phyloP scores from a whole-genome alignment of 2,888 invertebrate species.

The Ornithoptera priamus region DNA sequence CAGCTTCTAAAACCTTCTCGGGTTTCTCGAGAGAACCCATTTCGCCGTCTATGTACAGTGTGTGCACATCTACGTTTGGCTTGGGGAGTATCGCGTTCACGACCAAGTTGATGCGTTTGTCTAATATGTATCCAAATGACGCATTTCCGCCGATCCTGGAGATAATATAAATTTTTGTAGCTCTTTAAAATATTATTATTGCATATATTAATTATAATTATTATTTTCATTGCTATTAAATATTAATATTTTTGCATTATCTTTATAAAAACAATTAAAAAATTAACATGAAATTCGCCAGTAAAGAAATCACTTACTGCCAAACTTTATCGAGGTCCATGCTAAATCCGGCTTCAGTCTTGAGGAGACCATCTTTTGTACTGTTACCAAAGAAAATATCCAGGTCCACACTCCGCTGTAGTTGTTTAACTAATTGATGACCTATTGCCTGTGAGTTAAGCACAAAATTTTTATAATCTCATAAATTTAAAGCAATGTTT shows the following conservation, averaged over 20 bases:
- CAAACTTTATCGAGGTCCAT: conserved; percentile 73
- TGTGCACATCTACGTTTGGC: conserved; percentile 83
- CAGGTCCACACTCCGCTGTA: conserved; percentile 66
- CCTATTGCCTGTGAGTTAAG: conserved; percentile 60
- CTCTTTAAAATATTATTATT: too few relatives aligned
- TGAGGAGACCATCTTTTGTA: conserved; percentile 51
- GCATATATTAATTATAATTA: too few relatives aligned
- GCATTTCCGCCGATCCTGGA: conserved; percentile 79
- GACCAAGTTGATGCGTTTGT: conserved; percentile 74
- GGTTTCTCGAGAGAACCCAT: conserved; percentile 58
- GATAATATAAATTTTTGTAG: neutral
- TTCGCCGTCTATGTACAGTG: conserved; percentile 72
- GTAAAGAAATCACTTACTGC: conserved; percentile 54
- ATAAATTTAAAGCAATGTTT: neutral
- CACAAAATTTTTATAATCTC: neutral
- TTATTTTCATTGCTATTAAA: too few relatives aligned
- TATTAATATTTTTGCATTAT: too few relatives aligned
- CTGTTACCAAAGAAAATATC: conserved; percentile 72
- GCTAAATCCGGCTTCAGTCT: conserved; percentile 68
- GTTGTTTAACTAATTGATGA: conserved; percentile 58
- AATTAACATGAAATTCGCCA: too few relatives aligned
- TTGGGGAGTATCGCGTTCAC: conserved; percentile 81
- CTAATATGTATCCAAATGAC: conserved; percentile 72
- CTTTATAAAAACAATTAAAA: too few relatives aligned
- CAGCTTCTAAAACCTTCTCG: conserved; percentile 61